phyloP scores from a whole-genome alignment of 2,113 vertebrate species.

The Vulpes lagopus region DNA sequence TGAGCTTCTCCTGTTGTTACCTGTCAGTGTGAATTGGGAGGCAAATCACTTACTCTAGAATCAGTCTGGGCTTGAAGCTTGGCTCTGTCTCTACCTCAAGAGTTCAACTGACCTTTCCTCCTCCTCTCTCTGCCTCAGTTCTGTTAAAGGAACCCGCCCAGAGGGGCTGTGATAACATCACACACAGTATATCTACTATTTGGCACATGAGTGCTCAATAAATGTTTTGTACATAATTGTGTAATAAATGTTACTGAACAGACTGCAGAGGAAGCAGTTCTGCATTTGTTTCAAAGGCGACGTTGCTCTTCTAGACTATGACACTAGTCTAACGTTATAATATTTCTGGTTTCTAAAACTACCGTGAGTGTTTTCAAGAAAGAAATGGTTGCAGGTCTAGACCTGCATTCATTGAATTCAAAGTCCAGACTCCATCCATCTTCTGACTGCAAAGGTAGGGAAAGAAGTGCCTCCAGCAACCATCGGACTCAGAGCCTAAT shows the following conservation, averaged over 20 bases:
- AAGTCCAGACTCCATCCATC: background rate
- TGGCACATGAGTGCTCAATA: background rate
- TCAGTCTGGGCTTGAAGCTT: background rate
- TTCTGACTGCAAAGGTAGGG: background rate
- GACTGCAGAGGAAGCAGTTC: background rate
- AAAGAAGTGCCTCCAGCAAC: background rate
- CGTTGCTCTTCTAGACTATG: background rate
- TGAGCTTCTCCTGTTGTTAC: background rate
- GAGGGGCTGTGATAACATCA: background rate
- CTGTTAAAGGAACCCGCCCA: background rate
- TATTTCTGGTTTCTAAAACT: constrained; percentile 10
- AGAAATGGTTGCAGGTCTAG: background rate
- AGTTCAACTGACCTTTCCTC: background rate
- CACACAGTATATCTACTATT: no score
- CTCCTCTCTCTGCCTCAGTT: background rate
- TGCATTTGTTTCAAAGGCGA: background rate
- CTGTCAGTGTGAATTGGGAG: background rate
- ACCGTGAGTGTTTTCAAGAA: background rate
- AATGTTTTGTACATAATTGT: background rate
- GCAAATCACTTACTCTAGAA: background rate
- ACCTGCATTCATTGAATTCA: rapidly evolving
- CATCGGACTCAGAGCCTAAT: background rate
- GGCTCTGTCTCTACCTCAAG: background rate
- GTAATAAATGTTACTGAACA: background rate
- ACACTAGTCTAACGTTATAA: background rate